phyloP scores from a whole-genome alignment of 2,113 vertebrate species.

The Seriola dumerili region DNA sequence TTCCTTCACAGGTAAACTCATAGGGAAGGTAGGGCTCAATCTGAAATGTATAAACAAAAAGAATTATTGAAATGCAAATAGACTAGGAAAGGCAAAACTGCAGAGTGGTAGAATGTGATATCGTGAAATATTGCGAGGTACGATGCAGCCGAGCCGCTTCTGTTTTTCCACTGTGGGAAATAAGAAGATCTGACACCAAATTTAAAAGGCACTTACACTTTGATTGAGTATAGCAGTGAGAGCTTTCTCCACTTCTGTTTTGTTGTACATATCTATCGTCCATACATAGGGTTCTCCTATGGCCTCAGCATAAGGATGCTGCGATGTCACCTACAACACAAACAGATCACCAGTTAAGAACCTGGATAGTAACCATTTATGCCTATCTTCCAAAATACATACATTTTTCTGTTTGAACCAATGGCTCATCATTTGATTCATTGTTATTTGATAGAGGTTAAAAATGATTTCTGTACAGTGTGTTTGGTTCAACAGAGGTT shows the following conservation, averaged over 20 bases:
- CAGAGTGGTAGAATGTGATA: too few species aligned
- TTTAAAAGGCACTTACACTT: constrained; percentile 81
- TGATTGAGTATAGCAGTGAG: constrained; percentile 92
- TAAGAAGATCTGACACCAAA: not conserved
- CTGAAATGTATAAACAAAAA: constrained; percentile 76
- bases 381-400: not conserved
- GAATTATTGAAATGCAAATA: too few species aligned
- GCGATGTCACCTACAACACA: constrained; percentile 88
- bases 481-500: not conserved
- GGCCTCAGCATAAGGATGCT: constrained; percentile 94
- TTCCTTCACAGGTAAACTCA: constrained; percentile 93
- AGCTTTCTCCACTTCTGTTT: constrained; percentile 89
- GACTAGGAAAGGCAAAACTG: too few species aligned
- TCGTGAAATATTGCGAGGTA: not conserved
- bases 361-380: not conserved
- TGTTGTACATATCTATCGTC: constrained; percentile 90
- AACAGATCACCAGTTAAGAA: not conserved
- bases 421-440: not conserved
- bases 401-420: not conserved
- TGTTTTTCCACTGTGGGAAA: not conserved
- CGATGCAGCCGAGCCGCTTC: not conserved
- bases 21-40: constrained; percentile 93
- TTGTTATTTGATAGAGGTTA: not conserved
- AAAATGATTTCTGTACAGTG: not conserved
- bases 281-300: constrained; percentile 93